Evolutionary conservation across 2,888 invertebrate genomes (phyloP).

Genomic region (Morpho helenor): DNA sequence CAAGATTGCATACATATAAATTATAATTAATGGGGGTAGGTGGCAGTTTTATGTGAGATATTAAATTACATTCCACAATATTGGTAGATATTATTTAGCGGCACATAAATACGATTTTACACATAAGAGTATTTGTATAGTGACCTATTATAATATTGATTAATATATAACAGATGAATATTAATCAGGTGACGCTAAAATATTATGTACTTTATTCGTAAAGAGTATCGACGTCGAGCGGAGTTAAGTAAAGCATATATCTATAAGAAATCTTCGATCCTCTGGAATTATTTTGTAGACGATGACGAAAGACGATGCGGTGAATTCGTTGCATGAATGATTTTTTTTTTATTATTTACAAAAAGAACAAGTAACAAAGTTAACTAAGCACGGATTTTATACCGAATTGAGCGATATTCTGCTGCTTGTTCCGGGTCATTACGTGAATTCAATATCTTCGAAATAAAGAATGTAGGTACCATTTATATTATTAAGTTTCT

Average conservation of each 20-base stretch:
- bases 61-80: no score
- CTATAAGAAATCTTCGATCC: constrained; percentile 7
- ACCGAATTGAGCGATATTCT: constrained; percentile 50
- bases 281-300: constrained; percentile 17
- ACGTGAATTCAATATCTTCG: constrained; percentile 48
- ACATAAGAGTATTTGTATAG: no score
- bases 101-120: no score
- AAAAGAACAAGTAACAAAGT: constrained; percentile 38
- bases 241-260: no score
- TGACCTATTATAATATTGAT: no score
- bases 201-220: background rate
- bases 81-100: no score
- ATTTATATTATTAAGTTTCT: no score
- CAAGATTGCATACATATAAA: no score
- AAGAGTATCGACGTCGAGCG: background rate
- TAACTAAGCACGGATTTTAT: constrained; percentile 18
- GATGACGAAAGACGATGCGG: constrained; percentile 36
- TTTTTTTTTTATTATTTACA: constrained; percentile 55
- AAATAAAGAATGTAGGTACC: background rate
- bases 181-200: no score
- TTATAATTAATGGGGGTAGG: no score
- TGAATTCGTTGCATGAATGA: constrained; percentile 38
- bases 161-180: no score
- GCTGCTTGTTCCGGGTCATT: constrained; percentile 57
- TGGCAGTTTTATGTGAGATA: no score